phyloP scores from a whole-genome alignment of 2,888 invertebrate species.

The Torymus auratus region DNA sequence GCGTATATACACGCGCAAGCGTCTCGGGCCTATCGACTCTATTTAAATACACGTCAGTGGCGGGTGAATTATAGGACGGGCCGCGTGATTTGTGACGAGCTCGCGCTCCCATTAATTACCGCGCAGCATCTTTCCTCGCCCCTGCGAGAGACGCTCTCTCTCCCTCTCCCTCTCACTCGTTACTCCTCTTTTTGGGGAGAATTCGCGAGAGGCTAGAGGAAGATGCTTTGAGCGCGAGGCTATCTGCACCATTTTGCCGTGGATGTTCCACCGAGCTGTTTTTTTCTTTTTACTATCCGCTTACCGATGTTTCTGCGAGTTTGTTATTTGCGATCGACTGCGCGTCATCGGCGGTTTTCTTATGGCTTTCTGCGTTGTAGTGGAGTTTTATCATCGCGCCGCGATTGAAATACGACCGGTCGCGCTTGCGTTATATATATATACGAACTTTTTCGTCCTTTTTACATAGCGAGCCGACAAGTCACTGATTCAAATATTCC shows the following conservation, averaged over 20 bases:
- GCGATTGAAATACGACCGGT: not conserved
- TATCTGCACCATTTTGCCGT: conserved; percentile 14
- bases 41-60: conserved; percentile 73
- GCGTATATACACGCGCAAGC: conserved; percentile 23
- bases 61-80: conserved; percentile 72
- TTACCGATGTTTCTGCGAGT: not conserved
- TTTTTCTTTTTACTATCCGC: not conserved
- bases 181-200: not conserved
- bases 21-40: conserved; percentile 69
- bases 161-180: not conserved
- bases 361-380: not conserved
- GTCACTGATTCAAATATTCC: no score
- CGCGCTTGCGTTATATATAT: no score
- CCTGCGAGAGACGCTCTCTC: conserved; percentile 61
- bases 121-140: conserved; percentile 74
- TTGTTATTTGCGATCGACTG: not conserved
- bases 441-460: not conserved
- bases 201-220: not conserved
- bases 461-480: not conserved
- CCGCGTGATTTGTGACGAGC: conserved; percentile 74
- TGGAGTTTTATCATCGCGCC: conserved; percentile 1
- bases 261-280: not conserved
- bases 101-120: conserved; percentile 72
- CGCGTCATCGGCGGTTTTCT: not conserved
- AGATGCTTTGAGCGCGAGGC: not conserved